phyloP scores from a whole-genome alignment of 2,888 invertebrate species.

The Hydrotaea diabolus region DNA sequence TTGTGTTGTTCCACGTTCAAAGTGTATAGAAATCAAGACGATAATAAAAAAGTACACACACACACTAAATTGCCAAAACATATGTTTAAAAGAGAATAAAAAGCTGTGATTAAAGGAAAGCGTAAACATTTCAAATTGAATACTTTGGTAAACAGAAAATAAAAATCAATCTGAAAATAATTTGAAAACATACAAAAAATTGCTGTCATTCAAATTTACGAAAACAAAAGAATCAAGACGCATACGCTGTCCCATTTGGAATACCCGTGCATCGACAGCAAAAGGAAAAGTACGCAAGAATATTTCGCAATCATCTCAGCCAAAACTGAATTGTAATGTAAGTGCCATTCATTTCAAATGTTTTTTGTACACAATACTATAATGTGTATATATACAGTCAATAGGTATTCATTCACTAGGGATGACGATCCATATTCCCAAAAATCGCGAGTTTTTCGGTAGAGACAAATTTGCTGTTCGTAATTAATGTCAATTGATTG shows the following conservation, averaged over 20 bases:
- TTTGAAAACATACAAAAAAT: neutral
- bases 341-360: constrained; percentile 40
- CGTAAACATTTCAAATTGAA: neutral
- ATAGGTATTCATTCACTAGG: neutral
- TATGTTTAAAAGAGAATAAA: neutral
- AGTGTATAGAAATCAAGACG: constrained; percentile 22
- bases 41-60: neutral
- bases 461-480: too few species aligned
- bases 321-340: constrained; percentile 58
- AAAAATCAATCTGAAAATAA: too few species aligned
- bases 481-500: too few species aligned
- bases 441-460: too few species aligned
- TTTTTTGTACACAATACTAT: neutral
- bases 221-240: neutral
- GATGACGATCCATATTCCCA: too few species aligned
- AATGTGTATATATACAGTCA: neutral
- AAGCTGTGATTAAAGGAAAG: neutral
- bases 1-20: neutral
- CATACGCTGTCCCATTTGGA: constrained; percentile 6
- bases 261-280: constrained; percentile 3
- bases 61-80: neutral
- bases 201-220: neutral
- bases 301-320: constrained; percentile 19
- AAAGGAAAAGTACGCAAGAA: constrained; percentile 27
- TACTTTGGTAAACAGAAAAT: neutral